phyloP scores from a whole-genome alignment of 2,113 vertebrate species.

The Mirza zaza region DNA sequence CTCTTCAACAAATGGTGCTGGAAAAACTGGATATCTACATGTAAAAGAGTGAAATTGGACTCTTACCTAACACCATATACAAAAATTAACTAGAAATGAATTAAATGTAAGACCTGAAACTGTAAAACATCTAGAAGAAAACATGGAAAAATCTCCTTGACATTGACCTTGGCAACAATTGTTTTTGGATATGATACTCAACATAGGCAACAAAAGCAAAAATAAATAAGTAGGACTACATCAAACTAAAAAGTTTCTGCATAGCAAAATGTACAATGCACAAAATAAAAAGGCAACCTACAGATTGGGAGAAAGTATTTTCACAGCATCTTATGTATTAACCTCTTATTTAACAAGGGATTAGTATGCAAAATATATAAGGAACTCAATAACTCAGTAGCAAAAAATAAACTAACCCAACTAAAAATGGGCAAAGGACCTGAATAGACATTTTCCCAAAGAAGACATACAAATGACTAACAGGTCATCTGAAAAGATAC shows the following conservation, averaged over 20 bases:
- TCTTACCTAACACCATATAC: background rate
- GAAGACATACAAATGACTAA: background rate
- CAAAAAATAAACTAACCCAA: background rate
- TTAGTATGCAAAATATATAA: background rate
- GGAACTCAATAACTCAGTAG: background rate
- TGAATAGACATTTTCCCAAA: background rate
- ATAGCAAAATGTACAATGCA: background rate
- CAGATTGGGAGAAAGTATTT: background rate
- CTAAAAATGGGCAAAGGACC: background rate
- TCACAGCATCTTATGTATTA: background rate
- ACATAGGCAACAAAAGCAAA: background rate
- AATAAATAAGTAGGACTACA: background rate
- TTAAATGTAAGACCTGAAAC: background rate
- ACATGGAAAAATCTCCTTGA: background rate
- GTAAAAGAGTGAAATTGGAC: background rate
- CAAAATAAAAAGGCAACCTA: background rate
- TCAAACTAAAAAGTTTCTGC: background rate
- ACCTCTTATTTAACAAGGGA: background rate
- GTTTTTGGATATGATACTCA: background rate
- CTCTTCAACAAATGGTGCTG: background rate
- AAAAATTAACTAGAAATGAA: background rate
- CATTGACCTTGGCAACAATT: background rate
- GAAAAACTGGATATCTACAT: background rate
- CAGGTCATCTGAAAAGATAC: background rate
- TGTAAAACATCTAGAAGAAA: background rate